These are phyloP conservation scores for Pomacea canaliculata DNA, from an alignment of 2,888 invertebrate species.

Conservation along the genomic window DNA sequence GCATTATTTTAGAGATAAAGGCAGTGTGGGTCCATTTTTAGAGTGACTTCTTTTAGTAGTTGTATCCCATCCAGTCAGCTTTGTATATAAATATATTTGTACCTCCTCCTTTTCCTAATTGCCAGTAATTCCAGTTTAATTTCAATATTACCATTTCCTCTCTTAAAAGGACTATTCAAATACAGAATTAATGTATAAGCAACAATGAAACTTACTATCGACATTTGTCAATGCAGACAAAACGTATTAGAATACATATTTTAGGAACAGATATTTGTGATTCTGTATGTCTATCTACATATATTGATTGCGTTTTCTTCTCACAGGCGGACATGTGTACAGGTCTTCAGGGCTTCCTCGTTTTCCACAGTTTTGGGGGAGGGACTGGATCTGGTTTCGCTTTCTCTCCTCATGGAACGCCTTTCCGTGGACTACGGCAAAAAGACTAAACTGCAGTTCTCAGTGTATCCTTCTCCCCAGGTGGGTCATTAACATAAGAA, in stretches of 20 bases:
- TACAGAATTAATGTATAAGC: too few species aligned
- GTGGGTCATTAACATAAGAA: neutral
- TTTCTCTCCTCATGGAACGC: constrained; percentile 87
- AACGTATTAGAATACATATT: too few species aligned
- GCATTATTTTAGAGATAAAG: too few species aligned
- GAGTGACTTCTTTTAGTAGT: too few species aligned
- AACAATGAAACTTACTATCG: too few species aligned
- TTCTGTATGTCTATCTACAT: too few species aligned
- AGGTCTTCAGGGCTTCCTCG: constrained; percentile 70
- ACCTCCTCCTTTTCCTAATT: constrained; percentile 78
- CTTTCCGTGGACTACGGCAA: constrained; percentile 83
- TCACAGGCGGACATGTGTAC: constrained; percentile 64
- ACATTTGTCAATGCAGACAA: too few species aligned
- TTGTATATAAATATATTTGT: constrained; percentile 67
- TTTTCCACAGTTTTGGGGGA: constrained; percentile 88
- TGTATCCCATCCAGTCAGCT: constrained; percentile 48
- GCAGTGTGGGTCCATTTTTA: too few species aligned
- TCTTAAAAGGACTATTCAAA: too few species aligned
- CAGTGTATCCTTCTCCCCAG: constrained; percentile 79
- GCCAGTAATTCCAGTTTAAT: constrained; percentile 75
- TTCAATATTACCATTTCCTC: constrained; percentile 57
- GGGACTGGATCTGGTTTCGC: constrained; percentile 78
- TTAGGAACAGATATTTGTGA: too few species aligned
- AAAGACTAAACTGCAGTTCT: constrained; percentile 82
- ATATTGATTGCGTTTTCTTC: neutral